Percentiles rank a stretch among this genome's conserved stretches.
Conservation (phyloP, 2,113 vertebrate genomes). For the Rostratula benghalensis region DNA sequence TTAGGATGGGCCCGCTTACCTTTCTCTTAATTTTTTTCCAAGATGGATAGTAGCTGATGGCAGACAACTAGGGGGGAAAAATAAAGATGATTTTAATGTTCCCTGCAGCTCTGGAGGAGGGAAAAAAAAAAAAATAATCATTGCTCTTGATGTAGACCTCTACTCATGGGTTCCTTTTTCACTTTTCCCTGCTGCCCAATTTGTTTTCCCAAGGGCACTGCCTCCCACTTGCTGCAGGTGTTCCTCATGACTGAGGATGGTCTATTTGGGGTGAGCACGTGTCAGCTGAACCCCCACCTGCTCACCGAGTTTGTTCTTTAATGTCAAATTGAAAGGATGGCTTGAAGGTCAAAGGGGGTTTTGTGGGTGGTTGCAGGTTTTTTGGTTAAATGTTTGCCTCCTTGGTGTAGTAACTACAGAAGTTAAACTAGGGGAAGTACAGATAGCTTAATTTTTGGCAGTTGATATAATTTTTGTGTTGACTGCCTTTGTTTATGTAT, state of each 20-base stretch:
- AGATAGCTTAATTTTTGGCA: background rate
- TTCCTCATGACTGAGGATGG: background rate
- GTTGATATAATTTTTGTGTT: background rate
- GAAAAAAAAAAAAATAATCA: background rate
- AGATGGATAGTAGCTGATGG: background rate
- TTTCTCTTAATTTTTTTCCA: background rate
- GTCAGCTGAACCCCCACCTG: conserved; percentile 10
- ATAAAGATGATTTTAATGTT: background rate
- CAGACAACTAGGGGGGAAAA: background rate
- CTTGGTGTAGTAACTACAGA: background rate
- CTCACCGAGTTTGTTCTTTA: background rate
- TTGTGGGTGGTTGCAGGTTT: background rate
- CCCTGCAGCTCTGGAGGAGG: background rate
- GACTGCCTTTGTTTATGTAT: background rate
- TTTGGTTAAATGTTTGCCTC: background rate
- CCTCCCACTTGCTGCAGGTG: conserved; percentile 38
- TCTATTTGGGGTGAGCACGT: background rate
- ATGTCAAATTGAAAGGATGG: background rate
- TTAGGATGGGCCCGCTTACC: background rate
- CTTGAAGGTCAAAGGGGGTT: background rate
- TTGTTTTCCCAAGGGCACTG: conserved; percentile 24
- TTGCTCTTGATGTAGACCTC: background rate
- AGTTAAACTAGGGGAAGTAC: background rate
- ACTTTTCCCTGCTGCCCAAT: background rate
- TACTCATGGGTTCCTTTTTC: background rate